These are phyloP conservation scores for Zonitis immaculata DNA, from an alignment of 2,888 invertebrate genomes.

Conservation along the genomic window DNA sequence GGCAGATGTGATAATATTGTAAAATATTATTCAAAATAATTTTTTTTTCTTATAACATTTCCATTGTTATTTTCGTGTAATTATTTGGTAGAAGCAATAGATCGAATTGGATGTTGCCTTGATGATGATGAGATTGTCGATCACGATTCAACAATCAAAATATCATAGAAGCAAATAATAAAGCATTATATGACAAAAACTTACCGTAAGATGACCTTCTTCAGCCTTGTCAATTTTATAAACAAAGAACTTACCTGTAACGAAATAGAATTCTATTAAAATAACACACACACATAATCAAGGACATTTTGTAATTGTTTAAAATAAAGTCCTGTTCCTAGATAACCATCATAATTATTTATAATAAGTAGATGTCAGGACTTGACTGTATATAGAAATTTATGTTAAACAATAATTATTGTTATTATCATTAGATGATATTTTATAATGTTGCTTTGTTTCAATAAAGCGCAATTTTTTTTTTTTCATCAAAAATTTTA, in stretches of 20 bases:
- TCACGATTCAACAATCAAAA: slow-evolving; percentile 28
- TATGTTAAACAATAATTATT: slow-evolving; percentile 13
- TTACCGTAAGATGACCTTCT: slow-evolving; percentile 28
- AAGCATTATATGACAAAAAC: slow-evolving; percentile 28
- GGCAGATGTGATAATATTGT: background rate
- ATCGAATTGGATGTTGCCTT: slow-evolving; percentile 24
- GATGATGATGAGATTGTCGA: slow-evolving; percentile 26
- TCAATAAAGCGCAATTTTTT: slow-evolving; percentile 4
- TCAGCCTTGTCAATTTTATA: slow-evolving; percentile 18
- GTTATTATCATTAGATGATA: slow-evolving; percentile 14
- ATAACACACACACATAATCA: slow-evolving; percentile 14
- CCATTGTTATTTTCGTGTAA: too few relatives aligned
- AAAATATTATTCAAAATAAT: background rate
- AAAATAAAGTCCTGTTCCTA: slow-evolving; percentile 11
- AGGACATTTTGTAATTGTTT: slow-evolving; percentile 13
- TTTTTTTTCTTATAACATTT: too few relatives aligned
- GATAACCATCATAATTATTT: slow-evolving; percentile 19
- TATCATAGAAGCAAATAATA: slow-evolving; percentile 21
- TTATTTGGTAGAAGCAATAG: too few relatives aligned
- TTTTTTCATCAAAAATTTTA: background rate
- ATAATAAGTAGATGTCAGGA: slow-evolving; percentile 19
- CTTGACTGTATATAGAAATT: slow-evolving; percentile 13
- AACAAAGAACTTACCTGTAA: slow-evolving; percentile 23
- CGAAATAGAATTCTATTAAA: slow-evolving; percentile 13
- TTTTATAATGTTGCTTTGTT: slow-evolving; percentile 6